Percentiles rank a stretch among this genome's conserved stretches.
Evolutionary conservation across 2,888 invertebrate genomes (phyloP).

Genomic region (Drosophila stalkeri): DNA sequence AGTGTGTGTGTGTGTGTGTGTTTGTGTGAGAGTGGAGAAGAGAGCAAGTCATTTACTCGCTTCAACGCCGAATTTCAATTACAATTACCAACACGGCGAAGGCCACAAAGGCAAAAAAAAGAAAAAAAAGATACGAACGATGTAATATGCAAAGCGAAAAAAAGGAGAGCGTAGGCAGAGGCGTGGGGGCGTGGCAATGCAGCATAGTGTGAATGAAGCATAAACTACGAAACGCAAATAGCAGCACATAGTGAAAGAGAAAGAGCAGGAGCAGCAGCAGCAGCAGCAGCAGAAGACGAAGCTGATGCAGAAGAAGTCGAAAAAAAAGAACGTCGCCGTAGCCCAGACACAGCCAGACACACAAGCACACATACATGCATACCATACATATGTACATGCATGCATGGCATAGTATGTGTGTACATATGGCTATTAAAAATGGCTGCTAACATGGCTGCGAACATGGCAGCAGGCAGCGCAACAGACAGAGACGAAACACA

Average conservation of each 20-base stretch:
- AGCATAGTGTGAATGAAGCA: slow-evolving; percentile 60
- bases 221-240: slow-evolving; percentile 38
- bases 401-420: slow-evolving; percentile 14
- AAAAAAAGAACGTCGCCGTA: slow-evolving; percentile 24
- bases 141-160: slow-evolving; percentile 9
- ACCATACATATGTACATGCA: background rate
- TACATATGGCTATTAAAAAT: slow-evolving; percentile 76
- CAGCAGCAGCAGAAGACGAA: slow-evolving; percentile 5
- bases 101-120: slow-evolving; percentile 14
- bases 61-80: slow-evolving; percentile 83
- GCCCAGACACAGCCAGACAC: slow-evolving; percentile 22
- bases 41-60: slow-evolving; percentile 69
- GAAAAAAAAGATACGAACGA: slow-evolving; percentile 7
- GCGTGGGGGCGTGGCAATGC: slow-evolving; percentile 31
- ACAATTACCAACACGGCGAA: slow-evolving; percentile 71
- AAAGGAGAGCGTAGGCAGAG: background rate
- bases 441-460: slow-evolving; percentile 78
- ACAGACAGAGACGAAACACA: slow-evolving; percentile 62
- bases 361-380: slow-evolving; percentile 1
- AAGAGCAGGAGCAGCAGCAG: slow-evolving; percentile 2
- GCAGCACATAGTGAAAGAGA: slow-evolving; percentile 6
- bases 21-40: slow-evolving; percentile 9
- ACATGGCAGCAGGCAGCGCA: slow-evolving; percentile 52
- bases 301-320: slow-evolving; percentile 17
- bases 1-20: too few species aligned